phyloP scores from a whole-genome alignment of 2,797 vertebrate genomes.

The Halcyon badia region DNA sequence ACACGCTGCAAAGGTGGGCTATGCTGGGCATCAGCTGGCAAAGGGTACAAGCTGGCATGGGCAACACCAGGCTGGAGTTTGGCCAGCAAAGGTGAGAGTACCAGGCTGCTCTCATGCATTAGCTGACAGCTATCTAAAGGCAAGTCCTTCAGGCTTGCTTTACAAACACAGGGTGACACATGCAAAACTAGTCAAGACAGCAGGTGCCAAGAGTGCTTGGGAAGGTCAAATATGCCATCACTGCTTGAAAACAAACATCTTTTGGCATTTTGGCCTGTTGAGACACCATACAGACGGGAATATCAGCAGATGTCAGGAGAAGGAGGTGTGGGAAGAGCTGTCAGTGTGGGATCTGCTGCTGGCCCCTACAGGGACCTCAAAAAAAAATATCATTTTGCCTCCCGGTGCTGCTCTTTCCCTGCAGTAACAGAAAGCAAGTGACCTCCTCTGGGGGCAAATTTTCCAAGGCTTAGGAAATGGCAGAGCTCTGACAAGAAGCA shows the following conservation, averaged over 20 bases:
- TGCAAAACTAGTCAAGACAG: conserved; percentile 31
- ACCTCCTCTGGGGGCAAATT: not conserved
- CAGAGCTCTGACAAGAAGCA: not conserved
- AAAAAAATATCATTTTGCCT: not conserved
- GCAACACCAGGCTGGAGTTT: not conserved
- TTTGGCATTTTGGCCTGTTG: conserved; percentile 11
- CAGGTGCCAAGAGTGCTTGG: not conserved
- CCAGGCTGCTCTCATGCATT: not conserved
- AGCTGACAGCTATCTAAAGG: not conserved
- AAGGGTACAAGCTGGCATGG: not conserved
- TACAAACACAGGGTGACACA: not conserved
- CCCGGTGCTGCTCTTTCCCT: not conserved
- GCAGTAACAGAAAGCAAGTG: not conserved
- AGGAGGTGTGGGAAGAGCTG: not conserved
- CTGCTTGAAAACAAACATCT: not conserved
- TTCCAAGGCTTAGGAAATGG: not conserved
- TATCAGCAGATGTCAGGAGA: conserved; percentile 34
- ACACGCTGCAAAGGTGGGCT: not conserved
- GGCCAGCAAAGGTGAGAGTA: not conserved
- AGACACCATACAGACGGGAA: not conserved
- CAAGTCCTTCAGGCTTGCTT: not conserved
- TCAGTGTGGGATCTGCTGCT: not conserved
- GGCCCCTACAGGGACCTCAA: not conserved
- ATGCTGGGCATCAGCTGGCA: not conserved
- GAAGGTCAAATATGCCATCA: conserved; percentile 31